Conservation (phyloP, 1,140 invertebrate genomes). For the Vanessa atalanta region DNA sequence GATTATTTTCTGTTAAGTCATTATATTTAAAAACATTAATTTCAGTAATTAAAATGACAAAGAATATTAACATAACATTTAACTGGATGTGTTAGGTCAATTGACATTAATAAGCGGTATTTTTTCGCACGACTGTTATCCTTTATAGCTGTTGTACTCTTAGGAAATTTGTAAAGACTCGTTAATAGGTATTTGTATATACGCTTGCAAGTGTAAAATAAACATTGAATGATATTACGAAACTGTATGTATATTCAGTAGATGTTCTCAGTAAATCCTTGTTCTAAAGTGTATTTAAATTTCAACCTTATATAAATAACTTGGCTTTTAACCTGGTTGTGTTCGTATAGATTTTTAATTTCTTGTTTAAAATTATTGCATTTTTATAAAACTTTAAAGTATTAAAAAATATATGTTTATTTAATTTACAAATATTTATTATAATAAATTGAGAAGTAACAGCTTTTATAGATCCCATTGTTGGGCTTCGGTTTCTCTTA, state of each 20-base stretch:
- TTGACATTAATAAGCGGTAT: not conserved
- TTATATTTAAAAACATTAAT: too few species aligned
- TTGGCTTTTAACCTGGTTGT: not conserved
- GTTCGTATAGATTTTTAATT: too few species aligned
- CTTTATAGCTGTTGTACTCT: not conserved
- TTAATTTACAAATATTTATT: too few species aligned
- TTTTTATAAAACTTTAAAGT: too few species aligned
- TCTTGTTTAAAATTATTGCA: too few species aligned
- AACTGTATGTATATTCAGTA: not conserved
- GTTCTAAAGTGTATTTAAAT: constrained; percentile 8
- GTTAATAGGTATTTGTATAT: not conserved
- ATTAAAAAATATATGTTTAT: too few species aligned
- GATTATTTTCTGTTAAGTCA: too few species aligned
- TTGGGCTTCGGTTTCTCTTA: too few species aligned
- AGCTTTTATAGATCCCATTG: too few species aligned
- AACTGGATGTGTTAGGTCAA: not conserved
- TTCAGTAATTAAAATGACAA: too few species aligned
- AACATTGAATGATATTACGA: not conserved
- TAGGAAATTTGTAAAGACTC: not conserved
- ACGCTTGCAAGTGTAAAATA: not conserved
- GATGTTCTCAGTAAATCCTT: not conserved
- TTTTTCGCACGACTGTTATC: constrained; percentile 4
- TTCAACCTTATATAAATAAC: not conserved
- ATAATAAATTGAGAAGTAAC: too few species aligned
- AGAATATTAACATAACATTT: too few species aligned